Evolutionary conservation across 2,888 invertebrate genomes (phyloP).

Genomic region (Meloe dianella): DNA sequence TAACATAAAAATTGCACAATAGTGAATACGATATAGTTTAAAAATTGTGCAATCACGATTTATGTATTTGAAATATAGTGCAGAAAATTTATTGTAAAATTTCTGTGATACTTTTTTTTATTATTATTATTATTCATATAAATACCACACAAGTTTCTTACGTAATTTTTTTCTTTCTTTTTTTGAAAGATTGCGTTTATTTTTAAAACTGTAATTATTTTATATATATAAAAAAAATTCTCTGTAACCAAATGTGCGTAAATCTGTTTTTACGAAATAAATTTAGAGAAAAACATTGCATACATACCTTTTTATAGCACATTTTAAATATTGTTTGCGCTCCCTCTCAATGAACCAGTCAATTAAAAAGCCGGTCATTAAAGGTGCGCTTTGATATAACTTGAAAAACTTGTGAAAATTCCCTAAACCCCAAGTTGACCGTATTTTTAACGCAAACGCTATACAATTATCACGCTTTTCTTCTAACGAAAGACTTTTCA

Average conservation of each 20-base stretch:
- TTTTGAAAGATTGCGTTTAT: background rate
- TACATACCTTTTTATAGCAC: conserved; percentile 97
- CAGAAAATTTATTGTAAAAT: no score
- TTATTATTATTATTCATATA: no score
- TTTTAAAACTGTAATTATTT: background rate
- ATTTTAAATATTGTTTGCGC: conserved; percentile 88
- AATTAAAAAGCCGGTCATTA: conserved; percentile 96
- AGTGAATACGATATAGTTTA: background rate
- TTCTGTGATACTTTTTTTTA: no score
- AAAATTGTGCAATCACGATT: background rate
- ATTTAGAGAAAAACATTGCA: conserved; percentile 33
- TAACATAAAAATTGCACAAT: conserved; percentile 1
- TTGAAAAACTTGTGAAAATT: conserved; percentile 94
- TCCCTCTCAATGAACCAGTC: conserved; percentile 98
- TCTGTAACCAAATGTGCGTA: conserved; percentile 5
- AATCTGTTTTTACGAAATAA: background rate
- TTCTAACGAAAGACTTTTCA: conserved; percentile 78
- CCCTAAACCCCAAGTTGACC: conserved; percentile 91
- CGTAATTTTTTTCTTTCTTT: background rate
- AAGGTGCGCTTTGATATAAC: conserved; percentile 85
- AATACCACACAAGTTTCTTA: background rate
- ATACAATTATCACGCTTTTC: conserved; percentile 85
- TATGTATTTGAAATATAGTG: background rate
- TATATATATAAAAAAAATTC: background rate
- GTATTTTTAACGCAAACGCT: conserved; percentile 83